Base-by-base conservation (phyloP, 2,888 invertebrate genomes). In the Cerastis leucographa region DNA sequence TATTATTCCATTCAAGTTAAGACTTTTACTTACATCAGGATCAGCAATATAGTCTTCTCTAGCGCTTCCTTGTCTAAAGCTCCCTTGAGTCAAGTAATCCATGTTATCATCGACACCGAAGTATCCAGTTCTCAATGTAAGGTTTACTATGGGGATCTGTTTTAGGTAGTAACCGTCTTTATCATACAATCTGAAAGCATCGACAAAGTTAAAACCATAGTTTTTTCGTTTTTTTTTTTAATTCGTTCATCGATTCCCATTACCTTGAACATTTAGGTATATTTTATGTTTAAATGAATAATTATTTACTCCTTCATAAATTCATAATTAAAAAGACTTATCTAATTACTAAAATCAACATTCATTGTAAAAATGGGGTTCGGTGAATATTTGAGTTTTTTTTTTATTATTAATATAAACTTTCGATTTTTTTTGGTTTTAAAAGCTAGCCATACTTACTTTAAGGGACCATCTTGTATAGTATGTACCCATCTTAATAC, bases 41-140 rank as follows among this genome's bases (percentile, higher is more conserved):
- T 95, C 95, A 14, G 94, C 90, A 2, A 91, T 85, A 54, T 94
- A 90, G 73, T 95, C 94, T 25, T 89, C 79, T n/a, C 91, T 90
- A 3, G 90, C 95, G 56, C 89, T 81, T 0, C 91, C 89, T 78
- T 95, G 95, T 78, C 94, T 92, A 66, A 94, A 93, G n/a, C 87
- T 86, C 0, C 95, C 94, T 76, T 94, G 94, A 0, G 95, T 95
- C 22, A 94, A 78, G 14, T 90, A 89, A 54, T 93, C 94, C 2
- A 95, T 85, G 44, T 93, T 92, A 51, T 94, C 86, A 19, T 94
- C 95, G 0, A 92, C 84, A 4, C 89, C 92, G 1, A 93, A 86
- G 66, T 81, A 94, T 22, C 94, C 94, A 4, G 94, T 93, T 72
- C 92, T 89, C 17, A 93, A 80, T 0, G 94, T 94, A 0, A 94